phyloP scores from a whole-genome alignment of 2,888 invertebrate genomes.

The Ceraclea dissimilis region DNA sequence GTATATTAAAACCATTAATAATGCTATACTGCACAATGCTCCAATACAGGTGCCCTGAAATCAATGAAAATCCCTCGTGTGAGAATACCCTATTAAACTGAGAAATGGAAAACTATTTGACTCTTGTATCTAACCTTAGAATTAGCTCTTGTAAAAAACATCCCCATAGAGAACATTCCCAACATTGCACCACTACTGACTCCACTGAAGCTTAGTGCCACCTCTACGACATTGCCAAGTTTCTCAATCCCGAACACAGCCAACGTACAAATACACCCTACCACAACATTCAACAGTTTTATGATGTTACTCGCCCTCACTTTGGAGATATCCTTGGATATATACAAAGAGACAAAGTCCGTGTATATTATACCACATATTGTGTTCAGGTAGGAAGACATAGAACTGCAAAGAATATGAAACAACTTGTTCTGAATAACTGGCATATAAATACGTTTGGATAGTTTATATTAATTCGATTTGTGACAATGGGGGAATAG shows the following conservation, averaged over 20 bases:
- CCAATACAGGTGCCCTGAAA: constrained; percentile 36
- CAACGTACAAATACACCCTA: constrained; percentile 43
- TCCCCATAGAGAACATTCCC: constrained; percentile 61
- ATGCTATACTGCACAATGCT: constrained; percentile 41
- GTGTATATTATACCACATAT: constrained; percentile 58
- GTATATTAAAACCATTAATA: constrained; percentile 46
- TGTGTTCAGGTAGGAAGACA: constrained; percentile 57
- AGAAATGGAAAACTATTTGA: too few species aligned
- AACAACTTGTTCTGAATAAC: too few species aligned
- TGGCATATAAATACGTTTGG: too few species aligned
- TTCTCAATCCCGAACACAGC: constrained; percentile 54
- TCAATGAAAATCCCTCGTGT: too few species aligned
- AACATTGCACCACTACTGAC: constrained; percentile 60
- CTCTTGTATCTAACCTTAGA: constrained; percentile 50
- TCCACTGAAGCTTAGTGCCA: constrained; percentile 54
- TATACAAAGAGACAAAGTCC: constrained; percentile 52
- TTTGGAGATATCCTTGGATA: constrained; percentile 45
- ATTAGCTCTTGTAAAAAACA: constrained; percentile 58
- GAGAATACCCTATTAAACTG: too few species aligned
- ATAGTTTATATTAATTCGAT: too few species aligned
- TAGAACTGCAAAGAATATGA: constrained; percentile 51
- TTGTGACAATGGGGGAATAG: too few species aligned
- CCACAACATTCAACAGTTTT: constrained; percentile 39
- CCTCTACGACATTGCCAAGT: constrained; percentile 59
- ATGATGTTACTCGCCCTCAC: constrained; percentile 49